Conservation (phyloP, 1,140 invertebrate species). For the Steinernema feltiae region DNA sequence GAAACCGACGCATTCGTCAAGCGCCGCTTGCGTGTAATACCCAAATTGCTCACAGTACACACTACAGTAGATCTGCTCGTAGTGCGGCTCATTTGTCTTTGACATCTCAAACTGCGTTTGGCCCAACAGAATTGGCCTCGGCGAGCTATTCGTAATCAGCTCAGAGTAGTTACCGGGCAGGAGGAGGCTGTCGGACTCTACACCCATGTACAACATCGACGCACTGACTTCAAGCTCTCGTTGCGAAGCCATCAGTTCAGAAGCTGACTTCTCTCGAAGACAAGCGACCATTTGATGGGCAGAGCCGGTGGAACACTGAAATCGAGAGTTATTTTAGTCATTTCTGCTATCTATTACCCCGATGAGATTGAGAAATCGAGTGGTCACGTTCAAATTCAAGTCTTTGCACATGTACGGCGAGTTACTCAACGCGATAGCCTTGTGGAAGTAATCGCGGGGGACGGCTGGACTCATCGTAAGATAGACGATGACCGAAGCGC, state of each 20-base stretch:
- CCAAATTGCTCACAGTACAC: not conserved
- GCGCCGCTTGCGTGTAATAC: not conserved
- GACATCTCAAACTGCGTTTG: no score
- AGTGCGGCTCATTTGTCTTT: not conserved
- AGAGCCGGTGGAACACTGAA: not conserved
- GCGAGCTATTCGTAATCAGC: no score
- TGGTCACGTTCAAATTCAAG: not conserved
- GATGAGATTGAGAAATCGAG: not conserved
- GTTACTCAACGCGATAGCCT: not conserved
- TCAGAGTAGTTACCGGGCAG: no score
- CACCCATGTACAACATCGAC: no score
- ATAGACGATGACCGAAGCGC: constrained; percentile 72
- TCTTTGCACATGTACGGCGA: not conserved
- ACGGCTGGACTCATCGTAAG: not conserved
- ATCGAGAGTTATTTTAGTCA: not conserved
- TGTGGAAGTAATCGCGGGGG: not conserved
- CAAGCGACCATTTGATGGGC: not conserved
- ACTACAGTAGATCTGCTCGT: not conserved
- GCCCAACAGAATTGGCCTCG: no score
- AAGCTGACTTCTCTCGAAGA: not conserved
- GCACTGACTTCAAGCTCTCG: not conserved
- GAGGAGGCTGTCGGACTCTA: no score
- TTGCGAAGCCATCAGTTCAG: not conserved
- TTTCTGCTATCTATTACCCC: not conserved
- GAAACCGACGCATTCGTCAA: not conserved